Evolutionary conservation across 2,113 vertebrate genomes (phyloP).

Genomic region (zebrafish (Danio rerio)): DNA sequence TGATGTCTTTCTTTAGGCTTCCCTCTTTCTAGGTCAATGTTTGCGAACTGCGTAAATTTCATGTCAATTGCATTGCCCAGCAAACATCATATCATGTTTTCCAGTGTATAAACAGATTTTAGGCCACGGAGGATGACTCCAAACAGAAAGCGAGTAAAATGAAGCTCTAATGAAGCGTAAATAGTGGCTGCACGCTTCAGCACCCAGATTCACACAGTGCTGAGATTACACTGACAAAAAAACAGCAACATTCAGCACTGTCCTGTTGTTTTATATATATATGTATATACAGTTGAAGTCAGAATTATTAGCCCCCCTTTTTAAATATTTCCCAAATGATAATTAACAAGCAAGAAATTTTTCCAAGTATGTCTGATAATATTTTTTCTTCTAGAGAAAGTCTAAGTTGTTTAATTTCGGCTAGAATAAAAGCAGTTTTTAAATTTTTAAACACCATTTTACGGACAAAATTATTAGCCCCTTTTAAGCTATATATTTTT

Average conservation of each 20-base stretch:
- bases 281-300: too few species aligned
- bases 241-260: neutral
- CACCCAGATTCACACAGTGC: constrained; percentile 5
- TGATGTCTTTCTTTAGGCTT: neutral
- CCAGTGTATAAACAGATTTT: constrained; percentile 38
- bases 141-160: constrained; percentile 18
- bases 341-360: too few species aligned
- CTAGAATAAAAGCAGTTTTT: too few species aligned
- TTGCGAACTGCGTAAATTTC: neutral
- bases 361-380: too few species aligned
- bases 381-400: too few species aligned
- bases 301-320: too few species aligned
- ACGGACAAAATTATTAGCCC: too few species aligned
- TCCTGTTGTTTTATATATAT: constrained; percentile 12
- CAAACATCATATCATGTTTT: constrained; percentile 41
- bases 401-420: too few species aligned
- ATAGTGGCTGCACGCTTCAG: constrained; percentile 26
- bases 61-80: constrained; percentile 6
- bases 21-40: neutral
- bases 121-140: constrained; percentile 12
- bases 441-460: too few species aligned
- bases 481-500: too few species aligned
- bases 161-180: constrained; percentile 37
- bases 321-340: too few species aligned
- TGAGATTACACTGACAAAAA: constrained; percentile 26